Base-by-base conservation (phyloP, 2,797 vertebrate species). In the Galagoides demidoff region DNA sequence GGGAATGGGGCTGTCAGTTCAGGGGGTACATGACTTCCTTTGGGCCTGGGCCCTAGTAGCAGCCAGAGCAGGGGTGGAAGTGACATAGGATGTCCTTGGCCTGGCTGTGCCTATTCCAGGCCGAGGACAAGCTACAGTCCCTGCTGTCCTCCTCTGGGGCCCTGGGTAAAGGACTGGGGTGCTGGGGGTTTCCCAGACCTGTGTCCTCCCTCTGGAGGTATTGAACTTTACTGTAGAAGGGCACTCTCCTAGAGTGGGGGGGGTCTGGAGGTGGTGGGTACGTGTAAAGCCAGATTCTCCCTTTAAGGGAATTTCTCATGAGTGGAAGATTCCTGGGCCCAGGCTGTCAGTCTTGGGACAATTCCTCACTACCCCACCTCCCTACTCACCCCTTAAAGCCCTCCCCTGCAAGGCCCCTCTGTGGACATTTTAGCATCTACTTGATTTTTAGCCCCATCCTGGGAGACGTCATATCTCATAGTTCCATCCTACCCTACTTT, bases 401-500 rank as follows among this genome's bases (percentile, higher is more conserved):
- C 52, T 52, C 20, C 7, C 39, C 27, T 29, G 7, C 43, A 59
- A 63, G 77, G 79, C 85, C 64, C 64, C 39, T 90, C 34, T 1
- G n/a, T 89, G 95, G 70, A 87, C 83, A 74, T 64, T 91, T 94
- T 95, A 92, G 61, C 89, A 92, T 89, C 94, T 84, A 85, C 89
- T 74, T 97, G 95, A 86, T 91, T 95, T 96, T 93, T 86, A 97
- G 79, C 59, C 74, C 68, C 52, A 8, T 63, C 77, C 29, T n/a
- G 92, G 90, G 92, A 74, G 57, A 87, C 64, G 68, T 92, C 52
- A 10, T 92, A 29, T 43, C 89, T 79, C 1, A 2, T 25, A 34
- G 74, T 74, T 96, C 95, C 71, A 22, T 59, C 84, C 95, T 93
- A 94, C 89, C 95, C 97, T 96, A 97, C 96, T 90, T 87, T 83